Evolutionary conservation across 2,113 vertebrate species (phyloP).

Genomic region (Silurus asotus): DNA sequence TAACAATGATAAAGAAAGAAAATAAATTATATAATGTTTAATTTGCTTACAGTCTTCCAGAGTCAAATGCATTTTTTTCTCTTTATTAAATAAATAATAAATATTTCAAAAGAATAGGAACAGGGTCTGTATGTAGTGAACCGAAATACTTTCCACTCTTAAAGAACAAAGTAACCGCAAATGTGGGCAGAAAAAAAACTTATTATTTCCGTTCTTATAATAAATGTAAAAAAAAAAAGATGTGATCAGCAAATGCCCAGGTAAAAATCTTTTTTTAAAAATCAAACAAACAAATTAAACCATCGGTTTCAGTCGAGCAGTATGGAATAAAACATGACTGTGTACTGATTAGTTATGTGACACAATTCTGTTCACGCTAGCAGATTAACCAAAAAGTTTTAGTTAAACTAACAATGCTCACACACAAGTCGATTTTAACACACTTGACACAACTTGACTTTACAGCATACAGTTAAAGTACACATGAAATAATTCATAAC

Average conservation of each 20-base stretch:
- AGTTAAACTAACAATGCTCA: neutral
- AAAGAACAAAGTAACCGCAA: conserved; percentile 25
- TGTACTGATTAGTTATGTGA: neutral
- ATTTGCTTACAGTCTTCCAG: neutral
- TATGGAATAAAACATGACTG: conserved; percentile 17
- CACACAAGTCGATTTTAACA: neutral
- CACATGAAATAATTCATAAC: neutral
- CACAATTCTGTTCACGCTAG: neutral
- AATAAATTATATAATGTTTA: no score
- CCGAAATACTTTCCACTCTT: conserved; percentile 8
- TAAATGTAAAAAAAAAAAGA: neutral
- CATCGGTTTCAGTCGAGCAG: conserved; percentile 10
- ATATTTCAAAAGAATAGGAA: neutral
- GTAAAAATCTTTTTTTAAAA: neutral
- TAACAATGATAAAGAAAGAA: no score
- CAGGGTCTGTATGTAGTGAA: neutral
- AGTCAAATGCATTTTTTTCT: neutral
- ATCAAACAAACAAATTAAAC: neutral
- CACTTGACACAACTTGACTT: neutral
- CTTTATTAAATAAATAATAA: neutral
- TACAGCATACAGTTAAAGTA: neutral
- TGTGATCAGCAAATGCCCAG: conserved; percentile 6
- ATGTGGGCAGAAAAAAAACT: neutral
- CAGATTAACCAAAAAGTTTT: neutral
- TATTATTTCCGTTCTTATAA: conserved; percentile 12